Evolutionary conservation across 30 jellyfish, hydroid and myxozoan genomes (phyloP).

Genomic region (Rhopilema esculentum): DNA sequence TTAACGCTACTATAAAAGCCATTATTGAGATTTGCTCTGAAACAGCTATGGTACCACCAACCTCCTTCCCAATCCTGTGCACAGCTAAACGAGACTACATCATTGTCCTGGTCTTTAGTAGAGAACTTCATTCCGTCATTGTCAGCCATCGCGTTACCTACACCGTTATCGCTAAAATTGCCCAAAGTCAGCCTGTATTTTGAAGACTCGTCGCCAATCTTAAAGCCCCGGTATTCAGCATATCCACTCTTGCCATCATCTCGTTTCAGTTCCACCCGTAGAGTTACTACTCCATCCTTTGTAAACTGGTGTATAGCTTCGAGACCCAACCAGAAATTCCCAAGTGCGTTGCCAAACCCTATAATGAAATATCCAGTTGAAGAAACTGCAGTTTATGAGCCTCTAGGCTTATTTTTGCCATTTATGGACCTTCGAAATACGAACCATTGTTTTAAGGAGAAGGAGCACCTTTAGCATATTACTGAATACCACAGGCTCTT

Average conservation of each 20-base stretch:
- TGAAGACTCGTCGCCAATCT: slow-evolving; percentile 17
- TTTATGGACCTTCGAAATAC: too few species aligned
- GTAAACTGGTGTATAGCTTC: slow-evolving; percentile 41
- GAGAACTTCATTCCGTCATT: background rate
- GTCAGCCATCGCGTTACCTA: background rate
- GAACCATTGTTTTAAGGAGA: too few species aligned
- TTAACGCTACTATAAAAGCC: background rate
- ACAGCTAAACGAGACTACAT: slow-evolving; percentile 12
- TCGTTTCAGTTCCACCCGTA: slow-evolving; percentile 25
- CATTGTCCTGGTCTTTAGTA: slow-evolving; percentile 42
- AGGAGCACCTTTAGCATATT: too few species aligned
- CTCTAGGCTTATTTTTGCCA: too few species aligned
- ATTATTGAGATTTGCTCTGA: slow-evolving; percentile 28
- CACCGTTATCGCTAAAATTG: slow-evolving; percentile 2
- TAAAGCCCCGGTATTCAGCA: slow-evolving; percentile 39
- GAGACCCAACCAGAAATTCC: slow-evolving; percentile 49
- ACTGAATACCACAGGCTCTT: too few species aligned
- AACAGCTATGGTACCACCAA: slow-evolving; percentile 51
- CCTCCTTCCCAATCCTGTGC: slow-evolving; percentile 24
- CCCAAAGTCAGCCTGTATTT: slow-evolving; percentile 7
- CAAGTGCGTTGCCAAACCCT: slow-evolving; percentile 37
- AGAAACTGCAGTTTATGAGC: too few species aligned
- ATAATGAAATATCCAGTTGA: too few species aligned
- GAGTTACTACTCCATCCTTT: background rate
- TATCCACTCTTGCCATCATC: slow-evolving; percentile 17